These are phyloP conservation scores for Machimus rusticus DNA, from an alignment of 2,888 invertebrate genomes.

Conservation along the genomic window DNA sequence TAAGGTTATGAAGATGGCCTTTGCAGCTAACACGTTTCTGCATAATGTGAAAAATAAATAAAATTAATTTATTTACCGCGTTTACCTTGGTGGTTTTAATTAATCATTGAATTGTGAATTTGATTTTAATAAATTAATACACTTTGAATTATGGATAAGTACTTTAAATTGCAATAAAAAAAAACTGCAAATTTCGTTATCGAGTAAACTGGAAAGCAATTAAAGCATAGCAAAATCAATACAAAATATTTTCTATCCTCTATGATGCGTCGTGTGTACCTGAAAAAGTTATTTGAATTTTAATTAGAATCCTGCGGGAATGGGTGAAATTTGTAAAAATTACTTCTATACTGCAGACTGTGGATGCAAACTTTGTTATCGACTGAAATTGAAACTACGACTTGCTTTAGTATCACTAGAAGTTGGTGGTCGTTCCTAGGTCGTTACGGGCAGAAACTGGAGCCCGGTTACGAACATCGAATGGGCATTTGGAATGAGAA, in stretches of 20 bases:
- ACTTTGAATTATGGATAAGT: background rate
- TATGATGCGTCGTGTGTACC: conserved; percentile 82
- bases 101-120: background rate
- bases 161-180: no score
- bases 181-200: no score
- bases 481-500: conserved; percentile 86
- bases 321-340: conserved; percentile 59
- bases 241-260: no score
- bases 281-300: conserved; percentile 61
- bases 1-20: background rate
- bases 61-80: background rate
- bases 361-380: conserved; percentile 94
- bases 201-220: no score
- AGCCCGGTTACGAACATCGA: conserved; percentile 97
- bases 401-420: conserved; percentile 81
- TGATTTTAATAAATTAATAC: background rate
- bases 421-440: conserved; percentile 74
- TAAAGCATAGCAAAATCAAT: no score
- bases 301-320: background rate
- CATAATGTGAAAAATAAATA: background rate
- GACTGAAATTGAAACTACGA: conserved; percentile 92
- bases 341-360: conserved; percentile 81
- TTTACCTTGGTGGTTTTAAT: background rate
- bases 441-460: conserved; percentile 83
- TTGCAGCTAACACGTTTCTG: background rate